Base-by-base conservation (phyloP, 2,797 vertebrate genomes). In the Enteromius trimaculatus region DNA sequence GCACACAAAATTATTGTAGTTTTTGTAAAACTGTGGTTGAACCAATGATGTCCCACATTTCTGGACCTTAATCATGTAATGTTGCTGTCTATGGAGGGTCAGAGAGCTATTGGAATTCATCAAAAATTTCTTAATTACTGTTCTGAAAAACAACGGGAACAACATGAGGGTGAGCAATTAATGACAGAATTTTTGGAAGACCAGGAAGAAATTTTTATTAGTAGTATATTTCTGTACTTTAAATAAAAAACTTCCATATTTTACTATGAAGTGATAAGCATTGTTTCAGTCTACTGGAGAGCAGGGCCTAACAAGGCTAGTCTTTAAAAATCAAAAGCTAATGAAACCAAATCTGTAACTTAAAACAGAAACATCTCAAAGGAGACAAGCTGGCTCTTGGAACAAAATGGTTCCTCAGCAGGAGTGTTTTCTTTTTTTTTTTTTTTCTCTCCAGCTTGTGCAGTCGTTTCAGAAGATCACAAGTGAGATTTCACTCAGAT, bases 311-410 rank as follows among this genome's bases (percentile, higher is more conserved):
- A 62, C 29, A 23, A 65, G n/a, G 14, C 29, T 7, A 37, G 60
- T 68, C 17, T 26, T 64, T 71, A 76, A 66, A 82, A 65, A 76
- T 77, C 62, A 68, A 68, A 77, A 77, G 72, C n/a, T 77, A 68
- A 76, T 55, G 23, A 82, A 82, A 69, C 14, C 49, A 82, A 69
- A 58, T 68, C 34, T 39, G 49, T 58, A 68, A 69, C 62, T 69
- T 82, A 42, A 82, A 82, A 68, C 81, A 53, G 64, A 19, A 58
- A 42, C 2, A 14, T 34, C 8, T 77, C 64, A 76, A 68, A 69
- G 64, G 62, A 77, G 72, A 58, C 62, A 69, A 42, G 44, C 11
- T 53, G 62, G 23, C 29, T 58, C 64, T 77, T 69, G 14, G 26
- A 82, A 44, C 51, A 77, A 58, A 82, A 82, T 77, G 72, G 49